Evolutionary conservation across 2,888 invertebrate genomes (phyloP).

Genomic region (Plutella xylostella): DNA sequence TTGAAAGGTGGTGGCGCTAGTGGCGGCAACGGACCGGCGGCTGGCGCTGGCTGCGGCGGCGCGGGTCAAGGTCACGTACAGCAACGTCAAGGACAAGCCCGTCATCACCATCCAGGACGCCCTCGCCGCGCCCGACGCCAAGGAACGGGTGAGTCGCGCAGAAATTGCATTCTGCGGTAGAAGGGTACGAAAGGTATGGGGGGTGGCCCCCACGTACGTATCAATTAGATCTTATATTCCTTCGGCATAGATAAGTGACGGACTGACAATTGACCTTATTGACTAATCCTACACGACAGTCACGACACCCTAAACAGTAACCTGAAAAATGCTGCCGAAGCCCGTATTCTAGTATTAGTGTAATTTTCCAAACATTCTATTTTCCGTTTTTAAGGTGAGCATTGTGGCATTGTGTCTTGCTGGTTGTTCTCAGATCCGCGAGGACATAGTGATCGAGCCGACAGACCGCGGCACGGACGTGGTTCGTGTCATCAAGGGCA

Average conservation of each 20-base stretch:
- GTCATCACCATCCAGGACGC: slow-evolving; percentile 61
- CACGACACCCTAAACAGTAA: background rate
- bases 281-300: background rate
- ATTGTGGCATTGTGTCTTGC: too few species aligned
- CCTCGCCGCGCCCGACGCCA: slow-evolving; percentile 47
- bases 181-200: too few species aligned
- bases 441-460: slow-evolving; percentile 37
- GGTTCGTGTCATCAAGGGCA: slow-evolving; percentile 68
- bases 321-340: background rate
- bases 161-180: too few species aligned
- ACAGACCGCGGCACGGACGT: slow-evolving; percentile 43
- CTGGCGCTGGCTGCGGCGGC: too few species aligned
- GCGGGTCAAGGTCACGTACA: slow-evolving; percentile 71
- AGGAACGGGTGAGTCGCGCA: slow-evolving; percentile 48
- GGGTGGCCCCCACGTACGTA: too few species aligned
- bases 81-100: slow-evolving; percentile 45
- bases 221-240: too few species aligned
- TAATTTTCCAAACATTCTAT: too few species aligned
- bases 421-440: slow-evolving; percentile 41
- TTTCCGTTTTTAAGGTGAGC: too few species aligned
- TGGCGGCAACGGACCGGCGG: too few species aligned
- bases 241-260: too few species aligned
- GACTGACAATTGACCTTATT: background rate
- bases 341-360: too few species aligned
- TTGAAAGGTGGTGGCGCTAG: too few species aligned